Base-by-base conservation (phyloP, 2,888 invertebrate species). In the Trisateles emortualis region DNA sequence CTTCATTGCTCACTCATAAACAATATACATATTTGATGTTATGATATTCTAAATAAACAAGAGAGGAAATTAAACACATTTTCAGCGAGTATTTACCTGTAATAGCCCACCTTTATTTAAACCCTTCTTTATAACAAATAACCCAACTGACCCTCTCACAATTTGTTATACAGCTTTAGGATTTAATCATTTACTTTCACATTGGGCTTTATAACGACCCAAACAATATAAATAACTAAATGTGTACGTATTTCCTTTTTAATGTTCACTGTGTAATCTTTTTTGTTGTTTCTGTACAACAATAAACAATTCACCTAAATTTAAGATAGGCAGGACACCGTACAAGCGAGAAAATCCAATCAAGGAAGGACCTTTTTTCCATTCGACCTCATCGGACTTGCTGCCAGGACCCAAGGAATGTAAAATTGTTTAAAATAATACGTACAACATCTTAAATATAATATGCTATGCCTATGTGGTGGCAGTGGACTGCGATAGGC, bases 131-230 rank as follows among this genome's bases (percentile, higher is more conserved):
- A 43, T 59, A 61, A 61, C 61, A 59, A 72, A 72, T 59, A 57
- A 71, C 58, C 60, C 36, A 14, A 44, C 54, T 65, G 58, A 62
- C 68, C 72, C 72, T 65, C 45, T 48, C 40, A 48, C 62, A 72
- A 72, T 72, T 70, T 68, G 62, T 72, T 64, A 26, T 26, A 62
- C 55, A 43, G 59, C 55, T 64, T 67, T 47, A 59, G 51, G 42
- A 52, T 64, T 64, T 72, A 64, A 71, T 71, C 59, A 67, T 68
- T 67, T 64, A 64, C 52, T 54, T 64, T 58, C 39, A 64, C 62
- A 62, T 52, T 44, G 48, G 42, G 52, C 47, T 72, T 64, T 57
- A 55, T 64, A 64, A 56, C 58, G 53, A 54, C 60, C 64, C 48
- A 45, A 59, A 62, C 54, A 54, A 48, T 50, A 59, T 59, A 62